Percentiles rank a stretch among this genome's conserved stretches.
Conservation (phyloP, 2,113 vertebrate species). For the Mastomys natalensis region DNA sequence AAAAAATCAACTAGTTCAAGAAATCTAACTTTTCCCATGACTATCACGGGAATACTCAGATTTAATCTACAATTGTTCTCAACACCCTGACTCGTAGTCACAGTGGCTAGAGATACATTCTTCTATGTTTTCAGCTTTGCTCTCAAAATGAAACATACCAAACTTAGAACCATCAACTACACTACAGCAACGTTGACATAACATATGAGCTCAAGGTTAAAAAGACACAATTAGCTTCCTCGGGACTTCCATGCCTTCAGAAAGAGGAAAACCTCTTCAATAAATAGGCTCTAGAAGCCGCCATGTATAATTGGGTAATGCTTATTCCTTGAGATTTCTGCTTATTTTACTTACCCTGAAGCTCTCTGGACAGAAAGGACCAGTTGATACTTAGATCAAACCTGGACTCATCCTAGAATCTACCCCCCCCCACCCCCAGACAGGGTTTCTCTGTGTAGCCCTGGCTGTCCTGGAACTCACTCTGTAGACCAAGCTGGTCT, state of each 20-base stretch:
- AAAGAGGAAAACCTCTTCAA: slow-evolving; percentile 21
- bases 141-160: slow-evolving; percentile 40
- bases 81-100: slow-evolving; percentile 22
- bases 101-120: slow-evolving; percentile 13
- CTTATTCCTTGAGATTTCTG: slow-evolving; percentile 57
- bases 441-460: no score
- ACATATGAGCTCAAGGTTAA: slow-evolving; percentile 23
- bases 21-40: slow-evolving; percentile 47
- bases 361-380: slow-evolving; percentile 66
- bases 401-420: slow-evolving; percentile 58
- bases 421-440: no score
- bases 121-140: slow-evolving; percentile 57
- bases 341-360: slow-evolving; percentile 57
- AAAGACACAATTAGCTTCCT: slow-evolving; percentile 46
- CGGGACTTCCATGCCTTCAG: slow-evolving; percentile 36
- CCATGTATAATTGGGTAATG: slow-evolving; percentile 44
- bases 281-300: slow-evolving; percentile 37
- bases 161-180: slow-evolving; percentile 33
- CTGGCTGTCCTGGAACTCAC: no score
- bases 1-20: slow-evolving; percentile 17
- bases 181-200: background rate
- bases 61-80: slow-evolving; percentile 51
- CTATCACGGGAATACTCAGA: slow-evolving; percentile 14
- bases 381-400: slow-evolving; percentile 45
- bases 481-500: no score